Percentiles rank a stretch among this genome's conserved stretches.
These are phyloP conservation scores for Anaspis maculata DNA, from an alignment of 2,888 invertebrate genomes.

Conservation along the genomic window DNA sequence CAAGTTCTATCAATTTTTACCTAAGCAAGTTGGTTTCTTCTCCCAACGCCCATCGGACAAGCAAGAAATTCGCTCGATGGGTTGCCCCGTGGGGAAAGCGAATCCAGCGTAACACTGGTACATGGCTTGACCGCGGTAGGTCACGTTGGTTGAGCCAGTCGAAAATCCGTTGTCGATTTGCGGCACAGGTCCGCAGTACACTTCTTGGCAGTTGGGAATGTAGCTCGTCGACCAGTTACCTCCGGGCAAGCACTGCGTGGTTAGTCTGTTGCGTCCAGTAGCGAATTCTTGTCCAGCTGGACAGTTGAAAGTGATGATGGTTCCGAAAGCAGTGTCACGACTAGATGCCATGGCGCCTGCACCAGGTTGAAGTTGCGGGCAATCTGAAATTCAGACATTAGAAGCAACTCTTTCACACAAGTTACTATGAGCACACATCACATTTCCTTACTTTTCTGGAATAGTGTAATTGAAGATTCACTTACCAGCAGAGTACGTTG, in stretches of 20 bases:
- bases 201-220: constrained; percentile 91
- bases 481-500: constrained; percentile 80
- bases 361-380: constrained; percentile 76
- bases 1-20: too few species aligned
- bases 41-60: constrained; percentile 88
- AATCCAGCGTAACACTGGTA: constrained; percentile 97
- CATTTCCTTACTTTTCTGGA: too few species aligned
- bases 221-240: constrained; percentile 90
- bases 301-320: constrained; percentile 82
- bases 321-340: constrained; percentile 87
- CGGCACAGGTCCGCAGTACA: constrained; percentile 94
- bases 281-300: constrained; percentile 91
- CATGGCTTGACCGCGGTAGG: constrained; percentile 85
- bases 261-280: constrained; percentile 75
- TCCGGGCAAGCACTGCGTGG: constrained; percentile 79
- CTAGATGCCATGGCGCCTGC: constrained; percentile 83
- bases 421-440: too few species aligned
- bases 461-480: background rate
- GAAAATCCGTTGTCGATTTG: constrained; percentile 98
- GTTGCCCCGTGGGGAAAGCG: constrained; percentile 80
- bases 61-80: constrained; percentile 83
- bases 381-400: constrained; percentile 50
- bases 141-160: constrained; percentile 91
- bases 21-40: constrained; percentile 81
- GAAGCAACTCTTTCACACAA: constrained; percentile 1